phyloP scores from a whole-genome alignment of 1,140 invertebrate species.

The Archivesica marissinica region DNA sequence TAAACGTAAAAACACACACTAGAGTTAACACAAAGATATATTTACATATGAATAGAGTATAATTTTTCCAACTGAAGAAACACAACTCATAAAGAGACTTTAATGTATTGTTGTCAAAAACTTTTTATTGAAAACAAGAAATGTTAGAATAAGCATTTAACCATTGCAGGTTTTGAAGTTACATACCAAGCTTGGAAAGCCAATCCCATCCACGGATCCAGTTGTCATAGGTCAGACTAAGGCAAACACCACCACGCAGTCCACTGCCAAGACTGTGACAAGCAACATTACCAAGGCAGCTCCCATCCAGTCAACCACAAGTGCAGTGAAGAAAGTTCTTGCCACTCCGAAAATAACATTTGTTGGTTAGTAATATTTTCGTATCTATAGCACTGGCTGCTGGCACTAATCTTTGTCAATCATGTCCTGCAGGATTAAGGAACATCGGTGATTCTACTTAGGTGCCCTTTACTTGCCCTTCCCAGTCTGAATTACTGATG shows the following conservation, averaged over 20 bases:
- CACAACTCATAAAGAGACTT: neutral
- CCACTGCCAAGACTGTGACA: slow-evolving; percentile 74
- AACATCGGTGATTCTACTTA: too few species aligned
- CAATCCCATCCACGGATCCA: slow-evolving; percentile 97
- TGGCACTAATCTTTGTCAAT: too few species aligned
- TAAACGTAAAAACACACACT: too few species aligned
- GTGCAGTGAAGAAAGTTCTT: slow-evolving; percentile 86
- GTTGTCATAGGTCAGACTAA: slow-evolving; percentile 84
- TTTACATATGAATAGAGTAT: neutral
- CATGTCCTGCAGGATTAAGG: too few species aligned
- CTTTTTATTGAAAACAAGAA: too few species aligned
- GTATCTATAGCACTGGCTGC: too few species aligned
- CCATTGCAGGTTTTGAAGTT: slow-evolving; percentile 94
- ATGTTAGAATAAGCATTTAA: too few species aligned
- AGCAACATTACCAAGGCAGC: slow-evolving; percentile 66
- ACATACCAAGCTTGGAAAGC: slow-evolving; percentile 98
- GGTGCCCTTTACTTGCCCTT: too few species aligned
- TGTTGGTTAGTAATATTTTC: slow-evolving; percentile 88
- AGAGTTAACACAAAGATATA: too few species aligned
- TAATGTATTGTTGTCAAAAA: too few species aligned
- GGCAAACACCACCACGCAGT: slow-evolving; percentile 64
- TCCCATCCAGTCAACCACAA: slow-evolving; percentile 54
- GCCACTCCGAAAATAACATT: slow-evolving; percentile 95
- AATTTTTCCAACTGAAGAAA: neutral
- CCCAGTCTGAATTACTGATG: too few species aligned